Conservation (phyloP, 2,113 vertebrate species). For the Anolis carolinensis region DNA sequence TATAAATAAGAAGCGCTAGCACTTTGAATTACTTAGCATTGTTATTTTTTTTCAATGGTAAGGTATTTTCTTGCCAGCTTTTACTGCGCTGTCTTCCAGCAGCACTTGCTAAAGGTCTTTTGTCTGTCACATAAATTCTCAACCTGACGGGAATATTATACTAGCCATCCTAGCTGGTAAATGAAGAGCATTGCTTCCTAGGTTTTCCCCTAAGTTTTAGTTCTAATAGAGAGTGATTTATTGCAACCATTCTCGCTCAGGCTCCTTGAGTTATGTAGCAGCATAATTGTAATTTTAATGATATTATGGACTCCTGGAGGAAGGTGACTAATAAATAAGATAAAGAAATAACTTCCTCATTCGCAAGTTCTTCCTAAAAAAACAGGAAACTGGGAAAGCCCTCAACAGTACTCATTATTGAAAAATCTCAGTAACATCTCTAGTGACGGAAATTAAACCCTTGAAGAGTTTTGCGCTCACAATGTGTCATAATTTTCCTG, state of each 20-base stretch:
- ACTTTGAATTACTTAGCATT: neutral
- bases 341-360: neutral
- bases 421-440: neutral
- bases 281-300: neutral
- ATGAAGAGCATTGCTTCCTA: neutral
- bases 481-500: neutral
- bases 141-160: neutral
- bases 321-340: neutral
- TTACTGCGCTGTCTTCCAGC: neutral
- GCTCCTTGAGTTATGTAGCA: neutral
- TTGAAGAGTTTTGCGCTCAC: neutral
- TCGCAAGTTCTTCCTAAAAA: neutral
- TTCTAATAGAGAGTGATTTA: neutral
- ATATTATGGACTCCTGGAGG: neutral
- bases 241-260: neutral
- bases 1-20: neutral
- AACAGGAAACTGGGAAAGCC: neutral
- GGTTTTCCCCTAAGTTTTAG: neutral
- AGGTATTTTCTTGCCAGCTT: neutral
- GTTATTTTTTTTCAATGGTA: neutral
- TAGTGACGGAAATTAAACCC: neutral
- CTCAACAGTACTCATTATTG: neutral
- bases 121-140: too few relatives aligned
- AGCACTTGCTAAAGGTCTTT: too few relatives aligned
- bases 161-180: neutral